Evolutionary conservation across 2,113 vertebrate species (phyloP).

Genomic region (Steatornis caripensis): DNA sequence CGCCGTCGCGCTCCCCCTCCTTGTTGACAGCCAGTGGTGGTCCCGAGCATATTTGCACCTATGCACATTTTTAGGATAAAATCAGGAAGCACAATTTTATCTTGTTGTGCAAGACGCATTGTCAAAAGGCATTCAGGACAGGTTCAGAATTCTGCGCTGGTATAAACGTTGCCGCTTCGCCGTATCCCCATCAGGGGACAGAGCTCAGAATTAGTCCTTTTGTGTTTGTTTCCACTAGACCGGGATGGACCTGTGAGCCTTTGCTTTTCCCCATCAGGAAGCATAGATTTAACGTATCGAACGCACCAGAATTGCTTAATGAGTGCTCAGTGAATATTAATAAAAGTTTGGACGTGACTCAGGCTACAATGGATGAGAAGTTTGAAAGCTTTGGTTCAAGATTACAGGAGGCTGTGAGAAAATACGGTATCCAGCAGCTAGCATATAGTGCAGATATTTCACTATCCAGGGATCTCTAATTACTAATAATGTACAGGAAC

Average conservation of each 20-base stretch:
- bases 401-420: constrained; percentile 70
- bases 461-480: constrained; percentile 82
- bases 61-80: background rate
- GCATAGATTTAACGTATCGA: constrained; percentile 15
- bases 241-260: background rate
- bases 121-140: background rate
- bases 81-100: background rate
- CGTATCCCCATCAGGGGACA: background rate
- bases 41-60: background rate
- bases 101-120: background rate
- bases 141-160: background rate
- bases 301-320: constrained; percentile 43
- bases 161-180: background rate
- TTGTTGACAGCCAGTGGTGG: fast-evolving
- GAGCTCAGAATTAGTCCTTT: background rate
- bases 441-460: constrained; percentile 72
- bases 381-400: constrained; percentile 69
- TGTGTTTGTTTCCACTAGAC: constrained; percentile 2
- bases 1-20: background rate
- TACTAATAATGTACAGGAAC: constrained; percentile 80
- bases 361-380: constrained; percentile 64
- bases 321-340: constrained; percentile 69
- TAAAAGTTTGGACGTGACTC: constrained; percentile 66
- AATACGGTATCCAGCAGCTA: constrained; percentile 67
- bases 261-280: constrained; percentile 45